These are phyloP conservation scores for Frankliniella fusca DNA, from an alignment of 2,888 invertebrate species.

Conservation along the genomic window DNA sequence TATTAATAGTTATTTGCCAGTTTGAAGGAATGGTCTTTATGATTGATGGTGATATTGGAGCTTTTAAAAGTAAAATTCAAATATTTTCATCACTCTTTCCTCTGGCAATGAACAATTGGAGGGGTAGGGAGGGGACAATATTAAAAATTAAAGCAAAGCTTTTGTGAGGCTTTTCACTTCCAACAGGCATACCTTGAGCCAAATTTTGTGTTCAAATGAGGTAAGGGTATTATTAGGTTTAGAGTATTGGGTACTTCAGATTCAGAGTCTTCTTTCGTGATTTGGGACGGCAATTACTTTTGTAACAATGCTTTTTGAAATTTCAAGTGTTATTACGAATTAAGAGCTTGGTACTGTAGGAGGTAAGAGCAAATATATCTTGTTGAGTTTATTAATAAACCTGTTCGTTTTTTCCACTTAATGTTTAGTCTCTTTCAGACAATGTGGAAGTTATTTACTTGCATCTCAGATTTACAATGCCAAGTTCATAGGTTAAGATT, in stretches of 20 bases:
- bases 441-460: not conserved
- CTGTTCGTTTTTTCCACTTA: not conserved
- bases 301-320: conserved; percentile 11
- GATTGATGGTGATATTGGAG: not conserved
- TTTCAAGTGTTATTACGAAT: conserved; percentile 4
- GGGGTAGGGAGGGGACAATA: conserved; percentile 11
- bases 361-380: not conserved
- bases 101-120: not conserved
- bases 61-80: not conserved
- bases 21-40: not conserved
- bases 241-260: conserved; percentile 13
- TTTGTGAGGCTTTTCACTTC: conserved; percentile 38
- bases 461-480: not conserved
- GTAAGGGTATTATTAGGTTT: conserved; percentile 22
- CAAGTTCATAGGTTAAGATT: not conserved
- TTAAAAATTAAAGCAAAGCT: not conserved
- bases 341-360: not conserved
- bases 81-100: not conserved
- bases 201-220: conserved; percentile 26
- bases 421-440: not conserved
- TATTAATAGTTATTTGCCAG: not conserved
- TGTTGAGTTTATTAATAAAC: not conserved
- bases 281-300: conserved; percentile 16
- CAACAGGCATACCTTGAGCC: conserved; percentile 4
- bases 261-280: not conserved